Evolutionary conservation across 2,888 invertebrate species (phyloP), one percentile per base, ranked within the genome.

Genomic region (Punctoribates punctum): DNA sequence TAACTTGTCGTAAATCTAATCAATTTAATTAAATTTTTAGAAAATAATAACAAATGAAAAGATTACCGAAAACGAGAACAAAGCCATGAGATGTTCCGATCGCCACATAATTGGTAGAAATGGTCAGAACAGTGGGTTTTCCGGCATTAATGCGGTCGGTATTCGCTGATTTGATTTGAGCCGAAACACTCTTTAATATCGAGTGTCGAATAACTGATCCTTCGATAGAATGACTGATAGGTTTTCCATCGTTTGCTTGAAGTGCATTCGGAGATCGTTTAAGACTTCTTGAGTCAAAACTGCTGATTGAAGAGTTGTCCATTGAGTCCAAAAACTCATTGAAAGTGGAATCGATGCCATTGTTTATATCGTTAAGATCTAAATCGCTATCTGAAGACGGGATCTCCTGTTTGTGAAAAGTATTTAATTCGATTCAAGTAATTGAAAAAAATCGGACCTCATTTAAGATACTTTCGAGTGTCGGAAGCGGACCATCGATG

Each of bases 61-160:
- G 11, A 6, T 15, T 70, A 86, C 93, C 92, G 85, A 94, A 94
- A 75, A 93, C 90, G 38, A 97, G 86, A 75, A 95, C 88, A 80
- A 94, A 89, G 0, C 97, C 96, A 84, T 96, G 94, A 34, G 95
- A 94, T 42, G 96, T 97, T 51, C 97, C 97, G 42, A 96, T 89
- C n/a, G 92, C 92, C 78, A 96, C 88, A 70, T 73, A 77, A 77
- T 74, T 65, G 77, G 60, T 57, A 23, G 65, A 72, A 62, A 73
- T 46, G 80, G 83, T 84, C 82, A 86, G 82, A 8, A 93, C 90
- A 77, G 94, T 94, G 13, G 95, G 92, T 79, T 91, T 87, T 6
- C 96, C 96, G 75, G 94, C 92, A 84, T 92, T 90, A 20, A 94
- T 91, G 80, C 93, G 88, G 81, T 96, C 94, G 81, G 90, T 89